Evolutionary conservation across 2,888 invertebrate species (phyloP).

Genomic region (Caenorhabditis auriculariae): DNA sequence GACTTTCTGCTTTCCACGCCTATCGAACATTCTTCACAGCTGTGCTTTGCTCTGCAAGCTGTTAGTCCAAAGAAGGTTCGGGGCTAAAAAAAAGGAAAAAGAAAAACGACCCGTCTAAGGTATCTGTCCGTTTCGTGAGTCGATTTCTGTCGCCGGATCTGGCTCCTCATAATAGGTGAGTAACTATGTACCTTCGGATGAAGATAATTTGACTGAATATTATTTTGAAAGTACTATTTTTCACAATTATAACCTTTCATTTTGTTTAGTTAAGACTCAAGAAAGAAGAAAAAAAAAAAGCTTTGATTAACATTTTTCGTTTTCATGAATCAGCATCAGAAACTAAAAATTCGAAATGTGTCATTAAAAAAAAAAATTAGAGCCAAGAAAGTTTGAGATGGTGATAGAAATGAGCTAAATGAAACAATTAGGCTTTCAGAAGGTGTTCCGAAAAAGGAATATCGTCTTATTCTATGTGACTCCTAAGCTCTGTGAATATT

Average conservation of each 20-base stretch:
- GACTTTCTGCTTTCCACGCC: conserved; percentile 38
- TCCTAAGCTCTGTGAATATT: no score
- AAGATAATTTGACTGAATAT: no score
- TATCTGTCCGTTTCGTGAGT: conserved; percentile 47
- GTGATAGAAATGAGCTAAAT: no score
- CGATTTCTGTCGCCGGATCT: conserved; percentile 38
- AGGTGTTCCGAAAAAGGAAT: no score
- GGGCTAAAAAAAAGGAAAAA: conserved; percentile 4
- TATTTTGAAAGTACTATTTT: not conserved
- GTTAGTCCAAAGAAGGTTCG: conserved; percentile 32
- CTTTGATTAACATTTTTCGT: no score
- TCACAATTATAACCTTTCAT: not conserved
- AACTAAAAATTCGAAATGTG: not conserved
- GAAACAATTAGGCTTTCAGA: no score
- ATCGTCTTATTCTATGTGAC: no score
- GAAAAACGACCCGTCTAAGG: conserved; percentile 18
- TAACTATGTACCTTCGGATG: no score
- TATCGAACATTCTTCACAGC: conserved; percentile 14
- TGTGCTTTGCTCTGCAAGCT: conserved; percentile 25
- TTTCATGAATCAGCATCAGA: no score
- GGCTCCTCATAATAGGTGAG: conserved; percentile 44
- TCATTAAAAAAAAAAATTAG: not conserved
- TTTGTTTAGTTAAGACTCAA: no score
- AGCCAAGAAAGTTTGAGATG: not conserved
- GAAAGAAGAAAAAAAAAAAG: no score